Evolutionary conservation across 2,797 vertebrate genomes (phyloP).

Genomic region (Poecilia picta): DNA sequence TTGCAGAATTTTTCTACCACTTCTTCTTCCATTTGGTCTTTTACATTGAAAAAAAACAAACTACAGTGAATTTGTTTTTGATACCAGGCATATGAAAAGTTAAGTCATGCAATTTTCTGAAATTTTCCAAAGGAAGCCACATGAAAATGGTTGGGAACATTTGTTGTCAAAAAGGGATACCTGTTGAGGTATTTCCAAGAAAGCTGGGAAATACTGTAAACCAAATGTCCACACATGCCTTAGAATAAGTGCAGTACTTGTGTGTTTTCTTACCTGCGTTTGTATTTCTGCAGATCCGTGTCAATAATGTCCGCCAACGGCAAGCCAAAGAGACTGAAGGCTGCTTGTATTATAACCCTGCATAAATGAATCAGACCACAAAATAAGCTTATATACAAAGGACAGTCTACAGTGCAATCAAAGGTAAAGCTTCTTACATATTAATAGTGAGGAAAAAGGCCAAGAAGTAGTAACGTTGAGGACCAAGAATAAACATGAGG

Average conservation of each 20-base stretch:
- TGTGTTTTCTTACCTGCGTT: slow-evolving; percentile 81
- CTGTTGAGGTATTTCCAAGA: neutral
- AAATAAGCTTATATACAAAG: neutral
- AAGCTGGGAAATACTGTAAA: neutral
- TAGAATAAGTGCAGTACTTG: neutral
- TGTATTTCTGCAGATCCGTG: slow-evolving; percentile 86
- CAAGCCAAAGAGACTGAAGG: slow-evolving; percentile 90
- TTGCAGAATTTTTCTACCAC: neutral
- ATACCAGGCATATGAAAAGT: neutral
- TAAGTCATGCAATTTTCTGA: neutral
- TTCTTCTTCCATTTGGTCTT: neutral
- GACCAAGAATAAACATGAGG: slow-evolving; percentile 84
- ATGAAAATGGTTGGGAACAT: neutral
- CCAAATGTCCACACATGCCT: neutral
- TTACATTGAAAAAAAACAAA: no score
- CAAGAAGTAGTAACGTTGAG: slow-evolving; percentile 83
- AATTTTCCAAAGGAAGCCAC: neutral
- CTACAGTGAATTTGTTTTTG: neutral
- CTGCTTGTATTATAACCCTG: slow-evolving; percentile 87
- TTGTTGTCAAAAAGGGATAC: neutral
- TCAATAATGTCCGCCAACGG: slow-evolving; percentile 91
- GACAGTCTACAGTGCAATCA: neutral
- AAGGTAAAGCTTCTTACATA: slow-evolving; percentile 82
- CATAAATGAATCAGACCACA: slow-evolving; percentile 18
- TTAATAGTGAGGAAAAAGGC: slow-evolving; percentile 86